These are phyloP conservation scores for Apodemia hepburni DNA, from an alignment of 2,888 invertebrate species.

Conservation along the genomic window DNA sequence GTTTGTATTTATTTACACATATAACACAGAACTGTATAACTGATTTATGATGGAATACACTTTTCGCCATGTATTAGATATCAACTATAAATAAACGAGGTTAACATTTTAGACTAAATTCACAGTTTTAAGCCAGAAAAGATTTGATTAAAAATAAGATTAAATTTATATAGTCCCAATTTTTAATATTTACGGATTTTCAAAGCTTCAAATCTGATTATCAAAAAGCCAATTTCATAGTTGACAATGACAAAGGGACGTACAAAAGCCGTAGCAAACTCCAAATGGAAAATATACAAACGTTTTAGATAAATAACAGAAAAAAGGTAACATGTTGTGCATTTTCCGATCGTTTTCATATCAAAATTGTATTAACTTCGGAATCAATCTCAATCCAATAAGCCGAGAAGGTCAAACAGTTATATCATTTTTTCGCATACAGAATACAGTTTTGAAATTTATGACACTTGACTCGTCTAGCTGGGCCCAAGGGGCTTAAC, in stretches of 20 bases:
- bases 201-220: constrained; percentile 11
- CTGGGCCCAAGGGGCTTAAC: constrained; percentile 75
- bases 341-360: constrained; percentile 13
- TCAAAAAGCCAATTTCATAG: constrained; percentile 10
- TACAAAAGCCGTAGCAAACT: background rate
- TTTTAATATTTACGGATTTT: background rate
- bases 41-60: too few relatives aligned
- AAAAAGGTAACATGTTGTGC: constrained; percentile 1
- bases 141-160: background rate
- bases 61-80: too few relatives aligned
- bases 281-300: constrained; percentile 4
- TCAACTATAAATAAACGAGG: too few relatives aligned
- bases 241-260: constrained; percentile 2
- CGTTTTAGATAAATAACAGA: background rate
- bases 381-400: constrained; percentile 34
- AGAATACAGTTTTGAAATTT: constrained; percentile 76
- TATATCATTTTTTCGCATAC: constrained; percentile 63
- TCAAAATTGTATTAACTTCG: background rate
- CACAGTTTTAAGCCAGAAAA: too few relatives aligned
- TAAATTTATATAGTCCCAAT: background rate
- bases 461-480: constrained; percentile 77
- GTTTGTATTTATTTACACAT: too few relatives aligned
- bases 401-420: constrained; percentile 56
- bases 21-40: too few relatives aligned
- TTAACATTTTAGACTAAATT: too few relatives aligned